These are phyloP conservation scores for Thera britannica DNA, from an alignment of 2,888 invertebrate species.

Conservation along the genomic window DNA sequence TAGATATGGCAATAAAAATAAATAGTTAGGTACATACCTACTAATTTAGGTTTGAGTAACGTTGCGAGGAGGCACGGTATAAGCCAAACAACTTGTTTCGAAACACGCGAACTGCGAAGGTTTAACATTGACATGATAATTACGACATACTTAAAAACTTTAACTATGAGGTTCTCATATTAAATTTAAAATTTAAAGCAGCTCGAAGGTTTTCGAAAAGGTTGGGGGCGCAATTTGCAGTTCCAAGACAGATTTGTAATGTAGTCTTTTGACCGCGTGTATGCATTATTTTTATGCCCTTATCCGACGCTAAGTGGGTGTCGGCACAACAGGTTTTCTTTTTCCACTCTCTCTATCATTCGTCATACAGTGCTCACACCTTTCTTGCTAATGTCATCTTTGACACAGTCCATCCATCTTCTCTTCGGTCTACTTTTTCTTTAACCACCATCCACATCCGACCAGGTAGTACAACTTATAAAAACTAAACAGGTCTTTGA, in stretches of 20 bases:
- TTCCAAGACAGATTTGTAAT: not conserved
- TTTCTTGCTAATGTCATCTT: too few relatives aligned
- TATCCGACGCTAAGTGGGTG: too few relatives aligned
- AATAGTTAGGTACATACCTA: not conserved
- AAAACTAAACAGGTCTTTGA: too few relatives aligned
- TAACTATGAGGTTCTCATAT: not conserved
- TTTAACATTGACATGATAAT: not conserved
- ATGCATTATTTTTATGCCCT: too few relatives aligned
- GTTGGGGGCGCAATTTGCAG: not conserved
- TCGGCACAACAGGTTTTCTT: too few relatives aligned
- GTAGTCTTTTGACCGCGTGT: not conserved
- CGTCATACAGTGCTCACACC: too few relatives aligned
- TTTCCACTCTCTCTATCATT: too few relatives aligned
- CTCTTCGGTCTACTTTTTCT: too few relatives aligned
- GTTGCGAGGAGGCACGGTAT: not conserved
- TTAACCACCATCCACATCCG: too few relatives aligned
- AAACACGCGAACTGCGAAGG: constrained; percentile 2
- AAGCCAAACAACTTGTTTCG: not conserved
- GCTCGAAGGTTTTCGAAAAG: not conserved
- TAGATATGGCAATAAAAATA: not conserved
- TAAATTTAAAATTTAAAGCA: not conserved
- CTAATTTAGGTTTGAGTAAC: not conserved
- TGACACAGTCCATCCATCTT: too few relatives aligned
- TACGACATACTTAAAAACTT: constrained; percentile 1
- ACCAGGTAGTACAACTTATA: too few relatives aligned